phyloP scores from a whole-genome alignment of 2,888 invertebrate genomes.

The Sepioteuthis lessoniana region DNA sequence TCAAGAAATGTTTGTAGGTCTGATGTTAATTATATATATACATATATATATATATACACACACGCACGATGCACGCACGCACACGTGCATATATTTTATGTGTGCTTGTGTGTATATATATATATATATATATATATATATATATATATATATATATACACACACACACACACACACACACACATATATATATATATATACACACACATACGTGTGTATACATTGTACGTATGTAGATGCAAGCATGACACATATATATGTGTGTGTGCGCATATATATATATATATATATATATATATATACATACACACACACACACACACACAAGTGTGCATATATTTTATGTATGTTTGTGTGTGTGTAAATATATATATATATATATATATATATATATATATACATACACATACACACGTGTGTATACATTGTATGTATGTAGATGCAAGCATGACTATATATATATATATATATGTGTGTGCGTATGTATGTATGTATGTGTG shows the following conservation, averaged over 20 bases:
- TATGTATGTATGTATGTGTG: background rate
- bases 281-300: slow-evolving; percentile 35
- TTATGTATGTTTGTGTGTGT: background rate
- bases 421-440: background rate
- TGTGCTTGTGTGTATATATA: background rate
- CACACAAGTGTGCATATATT: background rate
- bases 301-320: background rate
- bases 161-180: background rate
- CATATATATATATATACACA: background rate
- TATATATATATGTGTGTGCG: background rate
- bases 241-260: background rate
- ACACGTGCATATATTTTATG: background rate
- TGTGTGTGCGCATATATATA: background rate
- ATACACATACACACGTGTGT: background rate
- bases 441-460: too few species aligned
- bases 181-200: background rate
- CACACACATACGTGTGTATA: background rate
- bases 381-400: too few species aligned
- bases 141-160: background rate
- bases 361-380: too few species aligned
- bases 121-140: background rate
- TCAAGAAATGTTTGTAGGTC: background rate
- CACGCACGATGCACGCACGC: background rate
- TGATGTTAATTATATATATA: background rate
- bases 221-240: background rate